Evolutionary conservation across 2,888 invertebrate species (phyloP).

Genomic region (Gymnocheta viridis): DNA sequence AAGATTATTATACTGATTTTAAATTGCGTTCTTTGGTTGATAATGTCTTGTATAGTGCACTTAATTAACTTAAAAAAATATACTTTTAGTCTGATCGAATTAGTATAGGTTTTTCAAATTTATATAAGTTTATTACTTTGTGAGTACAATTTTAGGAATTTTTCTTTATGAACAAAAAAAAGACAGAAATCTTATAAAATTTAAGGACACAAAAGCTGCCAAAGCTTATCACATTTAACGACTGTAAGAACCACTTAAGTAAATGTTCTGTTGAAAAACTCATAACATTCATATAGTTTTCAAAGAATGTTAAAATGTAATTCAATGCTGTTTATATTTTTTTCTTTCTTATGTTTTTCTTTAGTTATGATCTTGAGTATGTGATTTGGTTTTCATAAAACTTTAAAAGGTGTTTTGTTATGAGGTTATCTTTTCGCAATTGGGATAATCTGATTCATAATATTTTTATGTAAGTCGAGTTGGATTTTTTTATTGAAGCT

Average conservation of each 20-base stretch:
- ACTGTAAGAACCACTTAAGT: neutral
- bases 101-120: no score
- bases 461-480: no score
- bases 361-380: neutral
- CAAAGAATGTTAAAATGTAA: conserved; percentile 6
- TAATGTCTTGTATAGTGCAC: no score
- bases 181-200: neutral
- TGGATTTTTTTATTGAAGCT: no score
- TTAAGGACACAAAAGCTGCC: neutral
- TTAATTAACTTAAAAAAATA: no score
- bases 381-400: neutral
- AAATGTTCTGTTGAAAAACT: neutral
- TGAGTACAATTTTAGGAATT: neutral
- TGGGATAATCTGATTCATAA: neutral
- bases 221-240: neutral
- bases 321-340: neutral
- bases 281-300: neutral
- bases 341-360: neutral
- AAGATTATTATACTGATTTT: neutral
- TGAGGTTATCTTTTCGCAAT: neutral
- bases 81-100: neutral
- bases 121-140: neutral
- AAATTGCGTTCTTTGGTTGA: no score
- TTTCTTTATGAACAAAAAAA: neutral
- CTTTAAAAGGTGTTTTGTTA: neutral